These are phyloP conservation scores for Melanogrammus aeglefinus DNA, from an alignment of 2,797 vertebrate genomes.

Conservation along the genomic window DNA sequence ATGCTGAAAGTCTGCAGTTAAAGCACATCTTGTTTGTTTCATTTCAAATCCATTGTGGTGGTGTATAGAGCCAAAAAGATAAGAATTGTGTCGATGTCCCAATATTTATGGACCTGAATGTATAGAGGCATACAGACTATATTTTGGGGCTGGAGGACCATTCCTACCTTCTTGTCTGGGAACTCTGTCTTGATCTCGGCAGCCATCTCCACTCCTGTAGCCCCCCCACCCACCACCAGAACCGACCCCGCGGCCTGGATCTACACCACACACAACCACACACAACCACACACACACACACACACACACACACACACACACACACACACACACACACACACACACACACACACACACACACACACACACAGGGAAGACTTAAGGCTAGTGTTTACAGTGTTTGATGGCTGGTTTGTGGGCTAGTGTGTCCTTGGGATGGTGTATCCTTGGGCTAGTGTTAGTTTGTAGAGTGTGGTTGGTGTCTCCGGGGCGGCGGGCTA, in stretches of 20 bases:
- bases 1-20: too few species aligned
- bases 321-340: too few species aligned
- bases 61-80: too few species aligned
- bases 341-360: not conserved
- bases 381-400: too few species aligned
- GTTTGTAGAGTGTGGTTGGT: not conserved
- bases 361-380: not conserved
- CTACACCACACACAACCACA: conserved; percentile 63
- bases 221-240: conserved; percentile 88
- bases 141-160: too few species aligned
- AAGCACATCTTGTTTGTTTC: too few species aligned
- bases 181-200: conserved; percentile 88
- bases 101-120: too few species aligned
- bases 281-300: conserved; percentile 19
- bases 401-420: not conserved
- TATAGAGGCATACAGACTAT: too few species aligned
- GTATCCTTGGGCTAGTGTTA: too few species aligned
- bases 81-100: too few species aligned
- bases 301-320: not conserved
- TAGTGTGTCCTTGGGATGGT: too few species aligned
- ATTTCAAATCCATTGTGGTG: too few species aligned
- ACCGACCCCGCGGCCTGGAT: conserved; percentile 77
- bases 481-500: not conserved
- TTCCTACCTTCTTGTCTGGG: conserved; percentile 82
- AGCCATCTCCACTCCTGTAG: conserved; percentile 91